These are phyloP conservation scores for Conus betulinus DNA, from an alignment of 1,140 invertebrate species.

Conservation along the genomic window DNA sequence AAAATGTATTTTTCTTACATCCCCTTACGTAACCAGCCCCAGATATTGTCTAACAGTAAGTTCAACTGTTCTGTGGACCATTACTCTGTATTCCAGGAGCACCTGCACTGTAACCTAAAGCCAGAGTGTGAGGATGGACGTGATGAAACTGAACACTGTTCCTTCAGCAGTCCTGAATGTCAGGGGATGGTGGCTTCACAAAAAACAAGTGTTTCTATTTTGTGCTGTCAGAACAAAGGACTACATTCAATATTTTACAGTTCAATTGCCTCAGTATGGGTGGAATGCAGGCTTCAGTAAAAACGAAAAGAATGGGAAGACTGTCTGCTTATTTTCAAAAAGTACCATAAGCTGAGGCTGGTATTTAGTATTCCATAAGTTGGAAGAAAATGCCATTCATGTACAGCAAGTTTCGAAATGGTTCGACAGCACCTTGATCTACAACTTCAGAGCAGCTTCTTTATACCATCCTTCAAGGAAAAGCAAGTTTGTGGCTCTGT, in stretches of 20 bases:
- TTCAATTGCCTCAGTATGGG: not conserved
- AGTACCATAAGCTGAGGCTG: not conserved
- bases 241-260: not conserved
- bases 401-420: not conserved
- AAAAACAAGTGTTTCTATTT: not conserved
- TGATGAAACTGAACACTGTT: conserved; percentile 22
- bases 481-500: too few species aligned
- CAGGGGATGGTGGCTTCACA: not conserved
- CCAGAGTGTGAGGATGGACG: conserved; percentile 11
- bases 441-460: too few species aligned
- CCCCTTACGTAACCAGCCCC: not conserved
- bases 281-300: not conserved
- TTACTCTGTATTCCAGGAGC: not conserved
- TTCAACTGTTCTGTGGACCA: conserved; percentile 13
- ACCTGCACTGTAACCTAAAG: conserved; percentile 26
- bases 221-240: too few species aligned
- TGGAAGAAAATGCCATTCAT: not conserved
- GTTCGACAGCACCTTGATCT: too few species aligned
- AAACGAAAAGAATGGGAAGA: not conserved
- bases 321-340: not conserved
- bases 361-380: not conserved
- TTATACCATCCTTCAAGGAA: not conserved
- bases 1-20: not conserved
- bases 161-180: conserved; percentile 23
- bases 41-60: not conserved